Base-by-base conservation (phyloP, 2,888 invertebrate species). In the Cerastis rubricosa region DNA sequence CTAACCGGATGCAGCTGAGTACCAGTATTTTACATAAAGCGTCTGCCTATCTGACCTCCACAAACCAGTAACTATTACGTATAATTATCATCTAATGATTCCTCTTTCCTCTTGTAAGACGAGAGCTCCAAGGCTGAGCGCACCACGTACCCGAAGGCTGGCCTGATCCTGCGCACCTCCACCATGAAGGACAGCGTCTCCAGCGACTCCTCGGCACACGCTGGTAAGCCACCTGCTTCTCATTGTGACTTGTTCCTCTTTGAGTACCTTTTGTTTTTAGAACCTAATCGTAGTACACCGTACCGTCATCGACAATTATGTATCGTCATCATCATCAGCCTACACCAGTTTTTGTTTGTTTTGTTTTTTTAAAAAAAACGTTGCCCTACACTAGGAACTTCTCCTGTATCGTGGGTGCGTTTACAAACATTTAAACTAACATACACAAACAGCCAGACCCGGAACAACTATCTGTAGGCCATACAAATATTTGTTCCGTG, bases 121-220 rank as follows among this genome's bases (percentile, higher is more conserved):
- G 97, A 97, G 90, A 95, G 96, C 84, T 90, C 94, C 65, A 97
- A 97, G 92, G 93, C 93, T 80, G 97, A 97, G 88, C 97, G 97
- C 91, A 91, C 93, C 86, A 90, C 97, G 85, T 98, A 98, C 94
- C 98, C 98, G n/a, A 98, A 98, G 94, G 98, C 98, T 72, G 98
- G 98, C 17, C 96, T 98, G 90, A 98, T 98, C 93, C 97, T 98
- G 91, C 97, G 98, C 87, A 97, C 97, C 73, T 94, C 97, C 89
- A 89, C 97, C 93, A 96, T 97, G 94, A 97, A 97, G 91, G 97
- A 97, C 91, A 95, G 93, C 85, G 93, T 95, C 84, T 95, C 96
- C 90, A 94, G 94, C 86, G 95, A 95, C 90, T 94, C 97, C 64
- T 93, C 94, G 4, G 91, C 93, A 3, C 94, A 93, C 69, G 94